Percentiles rank a stretch among this genome's conserved stretches.
Conservation (phyloP, 1,140 invertebrate species). For the Drosophila erecta region DNA sequence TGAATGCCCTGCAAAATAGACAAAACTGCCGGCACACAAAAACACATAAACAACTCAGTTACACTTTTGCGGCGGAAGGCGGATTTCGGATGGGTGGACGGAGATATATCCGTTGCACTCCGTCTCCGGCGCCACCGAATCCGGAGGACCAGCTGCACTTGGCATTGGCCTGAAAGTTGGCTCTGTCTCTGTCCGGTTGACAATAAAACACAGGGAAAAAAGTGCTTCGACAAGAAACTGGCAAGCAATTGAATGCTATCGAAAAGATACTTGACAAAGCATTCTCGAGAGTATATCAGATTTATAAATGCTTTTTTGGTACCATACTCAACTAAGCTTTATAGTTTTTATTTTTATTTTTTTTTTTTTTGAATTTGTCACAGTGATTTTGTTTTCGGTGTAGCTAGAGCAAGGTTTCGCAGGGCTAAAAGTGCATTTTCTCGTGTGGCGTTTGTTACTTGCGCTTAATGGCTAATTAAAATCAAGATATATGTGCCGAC, state of each 20-base stretch:
- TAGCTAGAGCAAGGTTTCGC: not conserved
- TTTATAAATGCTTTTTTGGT: too few relatives aligned
- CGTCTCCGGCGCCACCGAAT: conserved; percentile 10
- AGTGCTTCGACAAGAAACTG: not conserved
- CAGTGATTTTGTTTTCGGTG: not conserved
- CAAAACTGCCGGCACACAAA: conserved; percentile 47
- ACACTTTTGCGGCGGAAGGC: conserved; percentile 55
- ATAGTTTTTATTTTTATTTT: not conserved
- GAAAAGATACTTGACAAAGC: too few relatives aligned
- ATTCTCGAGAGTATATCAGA: not conserved
- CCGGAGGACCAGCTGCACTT: conserved; percentile 64
- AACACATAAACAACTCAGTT: conserved; percentile 79
- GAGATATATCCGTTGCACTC: conserved; percentile 6
- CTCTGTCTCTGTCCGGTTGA: conserved; percentile 2
- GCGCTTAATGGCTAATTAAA: conserved; percentile 77
- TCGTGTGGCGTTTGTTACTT: conserved; percentile 32
- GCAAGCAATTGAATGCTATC: not conserved
- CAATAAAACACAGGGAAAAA: not conserved
- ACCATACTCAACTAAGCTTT: too few relatives aligned
- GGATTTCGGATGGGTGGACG: not conserved
- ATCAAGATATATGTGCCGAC: conserved; percentile 54
- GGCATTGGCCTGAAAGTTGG: conserved; percentile 42
- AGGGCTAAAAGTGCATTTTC: conserved; percentile 1
- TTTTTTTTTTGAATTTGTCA: not conserved
- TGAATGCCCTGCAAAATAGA: conserved; percentile 27